Evolutionary conservation across 2,797 vertebrate genomes (phyloP), one percentile per base, ranked within the genome.

Genomic region (Pangasius djambal): DNA sequence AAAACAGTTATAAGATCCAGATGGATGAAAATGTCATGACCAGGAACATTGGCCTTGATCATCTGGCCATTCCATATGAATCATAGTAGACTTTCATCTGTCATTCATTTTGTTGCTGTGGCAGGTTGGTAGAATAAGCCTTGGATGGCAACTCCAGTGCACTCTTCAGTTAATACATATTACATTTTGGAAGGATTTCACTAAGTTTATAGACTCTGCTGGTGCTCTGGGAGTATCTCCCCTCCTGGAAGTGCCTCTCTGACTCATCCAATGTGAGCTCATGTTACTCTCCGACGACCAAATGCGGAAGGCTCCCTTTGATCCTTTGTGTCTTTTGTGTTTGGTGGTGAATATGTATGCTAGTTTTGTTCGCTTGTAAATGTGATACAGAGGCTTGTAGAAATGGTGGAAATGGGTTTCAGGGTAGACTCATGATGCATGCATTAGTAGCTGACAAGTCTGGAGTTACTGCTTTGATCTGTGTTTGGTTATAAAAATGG

Each of bases 1-100:
- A 91, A 93, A 92, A 92, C 93, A 95, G 95, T 96, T 95, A 95
- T 92, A 89, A 91, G 91, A 94, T 92, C 92, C 93, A 93, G 91
- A 93, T 91, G 89, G 93, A 95, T 88, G 92, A 93, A 95, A 95
- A 95, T 88, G 83, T 90, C 89, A 91, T 5, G 90, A 91, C 93
- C 92, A 89, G 91, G 57, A 77, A 89, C 91, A 72, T 75, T 31
- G 87, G 90, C 92, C 95, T 94, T 95, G 93, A 95, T 96, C 93
- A 91, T 25, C 86, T 92, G 91, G 91, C 89, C 91, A 89, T 92
- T 90, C 92, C 90, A 86, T 94, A 93, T 93, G 92, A 94, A 94
- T 95, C 93, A 90, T 94, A 90, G 89, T 92, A 92, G 90, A 93
- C 92, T 92, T 92, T 90, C 88, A n/a, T 87, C 28, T 83, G 85